These are phyloP conservation scores for Tolmerus cingulatus DNA, from an alignment of 2,888 invertebrate species.

Conservation along the genomic window DNA sequence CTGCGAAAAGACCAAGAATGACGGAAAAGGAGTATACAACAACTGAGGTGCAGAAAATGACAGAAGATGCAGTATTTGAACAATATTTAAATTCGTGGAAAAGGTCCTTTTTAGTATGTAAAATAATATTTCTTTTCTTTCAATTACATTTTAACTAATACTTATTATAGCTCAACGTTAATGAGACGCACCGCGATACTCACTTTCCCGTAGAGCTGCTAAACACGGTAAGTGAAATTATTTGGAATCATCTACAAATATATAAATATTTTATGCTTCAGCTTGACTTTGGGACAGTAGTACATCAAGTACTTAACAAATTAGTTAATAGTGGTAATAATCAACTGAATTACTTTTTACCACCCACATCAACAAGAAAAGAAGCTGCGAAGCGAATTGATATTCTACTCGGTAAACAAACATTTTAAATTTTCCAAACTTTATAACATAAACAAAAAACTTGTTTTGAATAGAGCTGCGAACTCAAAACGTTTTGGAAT, in stretches of 20 bases:
- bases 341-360: not conserved
- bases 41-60: not conserved
- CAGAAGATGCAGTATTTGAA: not conserved
- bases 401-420: not conserved
- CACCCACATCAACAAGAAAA: not conserved
- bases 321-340: not conserved
- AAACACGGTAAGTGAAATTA: not conserved
- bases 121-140: not conserved
- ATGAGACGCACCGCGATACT: not conserved
- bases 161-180: not conserved
- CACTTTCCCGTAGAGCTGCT: not conserved
- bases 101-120: not conserved
- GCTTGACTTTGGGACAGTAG: not conserved
- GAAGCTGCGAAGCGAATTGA: not conserved
- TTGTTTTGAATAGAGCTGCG: not conserved
- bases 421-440: not conserved
- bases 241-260: not conserved
- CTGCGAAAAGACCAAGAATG: not conserved
- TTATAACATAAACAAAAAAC: not conserved
- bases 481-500: not conserved
- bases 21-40: not conserved
- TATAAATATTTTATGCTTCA: not conserved
- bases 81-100: not conserved
- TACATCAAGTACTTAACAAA: not conserved
- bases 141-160: not conserved